Conservation (phyloP, 2,888 invertebrate species). For the Drosophila buzzatii region DNA sequence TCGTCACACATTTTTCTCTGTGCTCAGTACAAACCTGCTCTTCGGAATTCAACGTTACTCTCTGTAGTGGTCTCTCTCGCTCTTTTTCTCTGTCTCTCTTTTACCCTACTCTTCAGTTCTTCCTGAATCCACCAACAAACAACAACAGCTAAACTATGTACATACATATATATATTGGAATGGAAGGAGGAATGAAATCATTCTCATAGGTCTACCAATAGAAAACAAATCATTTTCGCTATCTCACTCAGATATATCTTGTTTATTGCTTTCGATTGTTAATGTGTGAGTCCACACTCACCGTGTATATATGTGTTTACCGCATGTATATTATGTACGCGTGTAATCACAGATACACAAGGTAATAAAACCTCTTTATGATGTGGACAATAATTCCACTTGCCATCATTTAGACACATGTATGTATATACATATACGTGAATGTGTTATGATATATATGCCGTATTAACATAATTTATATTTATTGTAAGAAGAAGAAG, state of each 20-base stretch:
- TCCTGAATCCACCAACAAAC: slow-evolving; percentile 13
- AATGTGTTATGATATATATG: too few relatives aligned
- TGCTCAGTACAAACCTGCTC: background rate
- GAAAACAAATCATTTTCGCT: slow-evolving; percentile 30
- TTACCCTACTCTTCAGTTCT: slow-evolving; percentile 7
- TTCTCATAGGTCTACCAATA: slow-evolving; percentile 45
- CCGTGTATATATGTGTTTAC: background rate
- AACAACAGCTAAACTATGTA: slow-evolving; percentile 7
- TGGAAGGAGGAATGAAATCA: slow-evolving; percentile 17
- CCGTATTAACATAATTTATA: too few relatives aligned
- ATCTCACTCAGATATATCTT: slow-evolving; percentile 45
- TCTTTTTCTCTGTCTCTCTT: background rate
- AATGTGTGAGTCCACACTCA: background rate
- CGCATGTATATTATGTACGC: background rate
- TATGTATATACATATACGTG: background rate
- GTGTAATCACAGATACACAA: slow-evolving; percentile 4
- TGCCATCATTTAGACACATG: background rate
- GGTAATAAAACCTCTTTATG: slow-evolving; percentile 8
- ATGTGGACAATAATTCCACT: background rate
- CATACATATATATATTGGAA: background rate
- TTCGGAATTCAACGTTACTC: background rate
- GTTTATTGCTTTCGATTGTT: slow-evolving; percentile 3
- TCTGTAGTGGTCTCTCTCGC: background rate
- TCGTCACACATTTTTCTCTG: background rate
- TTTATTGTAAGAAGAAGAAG: too few relatives aligned